Percentiles rank a stretch among this genome's conserved stretches.
Conservation (phyloP, 2,113 vertebrate genomes). For the Leucopternis melanops region DNA sequence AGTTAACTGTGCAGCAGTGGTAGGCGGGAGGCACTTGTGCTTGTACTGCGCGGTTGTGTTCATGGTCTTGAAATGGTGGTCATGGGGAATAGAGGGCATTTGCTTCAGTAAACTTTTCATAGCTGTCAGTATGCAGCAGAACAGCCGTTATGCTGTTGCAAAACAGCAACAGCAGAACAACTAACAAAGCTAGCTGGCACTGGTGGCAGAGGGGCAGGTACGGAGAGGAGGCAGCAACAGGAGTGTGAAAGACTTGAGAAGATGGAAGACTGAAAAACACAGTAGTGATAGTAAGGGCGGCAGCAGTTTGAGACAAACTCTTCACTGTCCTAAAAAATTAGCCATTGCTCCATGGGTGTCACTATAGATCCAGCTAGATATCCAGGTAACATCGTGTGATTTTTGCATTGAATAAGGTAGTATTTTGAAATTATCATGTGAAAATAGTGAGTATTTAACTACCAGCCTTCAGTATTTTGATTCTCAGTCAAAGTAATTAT, state of each 20-base stretch:
- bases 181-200: background rate
- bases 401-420: background rate
- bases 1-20: background rate
- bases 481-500: background rate
- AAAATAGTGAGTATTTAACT: background rate
- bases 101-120: background rate
- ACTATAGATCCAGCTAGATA: background rate
- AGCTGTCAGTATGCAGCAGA: background rate
- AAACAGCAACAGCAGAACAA: background rate
- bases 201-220: background rate
- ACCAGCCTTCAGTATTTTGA: background rate
- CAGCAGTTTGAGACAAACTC: background rate
- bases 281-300: background rate
- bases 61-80: background rate
- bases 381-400: background rate
- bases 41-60: rapidly evolving
- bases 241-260: background rate
- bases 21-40: rapidly evolving
- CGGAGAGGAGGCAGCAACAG: background rate
- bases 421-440: background rate
- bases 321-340: background rate
- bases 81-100: rapidly evolving
- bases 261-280: background rate
- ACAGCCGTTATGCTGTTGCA: background rate
- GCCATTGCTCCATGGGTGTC: background rate